Conservation (phyloP, 2,797 vertebrate species). For the Poeciliopsis gracilis region DNA sequence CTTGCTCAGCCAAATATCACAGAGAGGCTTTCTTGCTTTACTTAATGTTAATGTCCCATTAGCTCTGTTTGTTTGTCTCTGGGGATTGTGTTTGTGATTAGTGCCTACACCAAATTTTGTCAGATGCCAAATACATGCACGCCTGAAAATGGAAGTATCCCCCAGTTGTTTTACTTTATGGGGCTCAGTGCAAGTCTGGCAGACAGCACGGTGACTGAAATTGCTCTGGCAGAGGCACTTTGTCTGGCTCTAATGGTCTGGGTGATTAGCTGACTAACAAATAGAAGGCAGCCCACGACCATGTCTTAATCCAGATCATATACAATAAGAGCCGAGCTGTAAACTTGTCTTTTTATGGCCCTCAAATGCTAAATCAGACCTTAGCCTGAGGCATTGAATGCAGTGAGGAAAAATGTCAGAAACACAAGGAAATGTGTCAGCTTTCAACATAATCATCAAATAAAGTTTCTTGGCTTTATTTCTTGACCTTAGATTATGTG, state of each 20-base stretch:
- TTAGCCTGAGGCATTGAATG: slow-evolving; percentile 11
- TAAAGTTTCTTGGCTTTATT: not conserved
- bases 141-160: slow-evolving; percentile 49
- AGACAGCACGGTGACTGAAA: slow-evolving; percentile 42
- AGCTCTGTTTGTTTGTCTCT: slow-evolving; percentile 69
- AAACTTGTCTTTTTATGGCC: slow-evolving; percentile 63
- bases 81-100: slow-evolving; percentile 54
- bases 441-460: slow-evolving; percentile 28
- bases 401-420: slow-evolving; percentile 18
- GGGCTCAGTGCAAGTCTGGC: slow-evolving; percentile 49
- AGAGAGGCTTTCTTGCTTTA: slow-evolving; percentile 32
- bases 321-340: slow-evolving; percentile 53
- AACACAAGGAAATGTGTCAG: slow-evolving; percentile 27
- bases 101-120: slow-evolving; percentile 49
- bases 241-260: slow-evolving; percentile 68
- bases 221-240: slow-evolving; percentile 55
- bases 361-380: slow-evolving; percentile 53
- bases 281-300: slow-evolving; percentile 55
- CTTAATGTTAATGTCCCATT: slow-evolving; percentile 63
- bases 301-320: slow-evolving; percentile 56
- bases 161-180: slow-evolving; percentile 63
- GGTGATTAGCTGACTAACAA: slow-evolving; percentile 73
- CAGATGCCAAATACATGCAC: slow-evolving; percentile 52
- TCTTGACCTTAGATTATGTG: not conserved
- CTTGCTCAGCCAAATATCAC: slow-evolving; percentile 41